Evolutionary conservation across 2,113 vertebrate genomes (phyloP).

Genomic region (Sitta europaea): DNA sequence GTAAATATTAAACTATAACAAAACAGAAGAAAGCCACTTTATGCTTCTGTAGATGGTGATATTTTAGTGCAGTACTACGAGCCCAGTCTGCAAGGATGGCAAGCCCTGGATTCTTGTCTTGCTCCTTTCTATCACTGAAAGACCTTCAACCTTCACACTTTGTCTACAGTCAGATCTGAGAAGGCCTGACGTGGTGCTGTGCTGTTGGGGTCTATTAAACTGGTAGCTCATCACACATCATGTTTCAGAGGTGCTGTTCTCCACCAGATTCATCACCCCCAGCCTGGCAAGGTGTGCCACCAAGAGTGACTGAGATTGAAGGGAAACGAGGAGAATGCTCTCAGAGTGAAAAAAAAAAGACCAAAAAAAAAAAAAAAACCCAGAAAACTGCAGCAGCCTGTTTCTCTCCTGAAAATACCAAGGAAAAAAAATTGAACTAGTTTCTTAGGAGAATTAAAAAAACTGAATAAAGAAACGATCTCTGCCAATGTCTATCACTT

Average conservation of each 20-base stretch:
- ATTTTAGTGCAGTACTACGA: not conserved
- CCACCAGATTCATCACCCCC: not conserved
- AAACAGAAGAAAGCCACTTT: not conserved
- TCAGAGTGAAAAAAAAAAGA: not conserved
- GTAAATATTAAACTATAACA: not conserved
- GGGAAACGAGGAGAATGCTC: not conserved
- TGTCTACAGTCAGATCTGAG: not conserved
- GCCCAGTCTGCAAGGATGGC: not conserved
- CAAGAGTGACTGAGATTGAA: not conserved
- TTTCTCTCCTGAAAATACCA: not conserved
- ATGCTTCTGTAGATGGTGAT: not conserved
- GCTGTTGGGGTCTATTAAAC: not conserved
- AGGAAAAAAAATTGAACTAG: not conserved
- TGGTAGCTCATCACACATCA: not conserved
- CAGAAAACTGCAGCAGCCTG: not conserved
- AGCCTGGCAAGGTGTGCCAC: not conserved
- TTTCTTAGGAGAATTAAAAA: not conserved
- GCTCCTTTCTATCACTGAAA: not conserved
- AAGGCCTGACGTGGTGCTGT: not conserved
- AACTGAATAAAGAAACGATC: not conserved
- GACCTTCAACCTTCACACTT: not conserved
- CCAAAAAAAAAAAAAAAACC: not conserved
- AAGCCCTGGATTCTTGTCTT: not conserved
- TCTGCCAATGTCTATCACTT: not conserved
- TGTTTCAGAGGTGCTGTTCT: not conserved